These are phyloP conservation scores for Zeuzera pyrina DNA, from an alignment of 2,888 invertebrate species.

Conservation along the genomic window DNA sequence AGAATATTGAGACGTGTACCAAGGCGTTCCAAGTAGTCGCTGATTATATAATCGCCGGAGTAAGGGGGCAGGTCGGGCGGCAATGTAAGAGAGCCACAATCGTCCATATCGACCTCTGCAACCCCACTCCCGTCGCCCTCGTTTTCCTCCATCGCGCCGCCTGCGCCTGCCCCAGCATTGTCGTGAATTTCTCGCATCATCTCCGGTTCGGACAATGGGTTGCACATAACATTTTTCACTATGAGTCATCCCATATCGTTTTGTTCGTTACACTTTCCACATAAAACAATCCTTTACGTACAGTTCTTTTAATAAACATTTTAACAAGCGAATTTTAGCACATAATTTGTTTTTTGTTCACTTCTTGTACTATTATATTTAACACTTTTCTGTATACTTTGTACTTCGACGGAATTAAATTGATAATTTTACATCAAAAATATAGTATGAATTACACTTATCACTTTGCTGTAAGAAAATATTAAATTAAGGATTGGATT, in stretches of 20 bases:
- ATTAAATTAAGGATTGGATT: conserved; percentile 9
- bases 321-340: conserved; percentile 39
- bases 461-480: conserved; percentile 50
- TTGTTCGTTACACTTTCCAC: conserved; percentile 53
- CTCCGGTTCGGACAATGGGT: conserved; percentile 58
- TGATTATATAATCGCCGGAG: conserved; percentile 84
- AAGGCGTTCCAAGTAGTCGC: conserved; percentile 92
- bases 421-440: conserved; percentile 54
- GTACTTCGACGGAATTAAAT: conserved; percentile 61
- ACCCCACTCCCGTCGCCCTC: conserved; percentile 70
- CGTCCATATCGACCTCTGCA: conserved; percentile 70
- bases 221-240: conserved; percentile 65
- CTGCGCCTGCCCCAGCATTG: conserved; percentile 61
- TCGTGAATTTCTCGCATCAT: conserved; percentile 72
- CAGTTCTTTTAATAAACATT: conserved; percentile 46
- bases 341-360: conserved; percentile 28
- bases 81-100: conserved; percentile 68
- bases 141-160: conserved; percentile 70
- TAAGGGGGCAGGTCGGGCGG: conserved; percentile 67
- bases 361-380: conserved; percentile 23
- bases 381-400: conserved; percentile 53
- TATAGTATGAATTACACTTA: conserved; percentile 49
- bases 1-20: conserved; percentile 89
- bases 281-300: conserved; percentile 41
- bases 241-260: conserved; percentile 72